These are phyloP conservation scores for Microtus ochrogaster DNA, from an alignment of 2,113 vertebrate genomes.

Conservation along the genomic window DNA sequence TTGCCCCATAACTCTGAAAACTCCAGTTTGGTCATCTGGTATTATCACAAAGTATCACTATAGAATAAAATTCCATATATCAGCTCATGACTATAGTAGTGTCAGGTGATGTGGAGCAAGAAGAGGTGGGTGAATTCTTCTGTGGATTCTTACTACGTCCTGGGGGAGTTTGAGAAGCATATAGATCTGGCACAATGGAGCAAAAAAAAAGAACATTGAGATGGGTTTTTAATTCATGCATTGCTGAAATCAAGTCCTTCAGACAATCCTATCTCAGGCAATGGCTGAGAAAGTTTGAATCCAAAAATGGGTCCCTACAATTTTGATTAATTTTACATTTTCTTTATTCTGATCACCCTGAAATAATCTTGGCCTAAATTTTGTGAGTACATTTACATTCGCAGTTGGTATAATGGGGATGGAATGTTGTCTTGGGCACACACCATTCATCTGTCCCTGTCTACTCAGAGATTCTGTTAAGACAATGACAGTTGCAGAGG, in stretches of 20 bases:
- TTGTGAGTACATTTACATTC: neutral
- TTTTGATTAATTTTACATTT: neutral
- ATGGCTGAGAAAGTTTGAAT: neutral
- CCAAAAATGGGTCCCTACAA: neutral
- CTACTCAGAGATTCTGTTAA: neutral
- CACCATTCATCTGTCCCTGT: neutral
- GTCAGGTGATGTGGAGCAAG: neutral
- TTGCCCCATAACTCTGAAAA: neutral
- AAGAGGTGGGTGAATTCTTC: too few species aligned
- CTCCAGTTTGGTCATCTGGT: neutral
- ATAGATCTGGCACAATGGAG: neutral
- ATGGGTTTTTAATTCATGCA: neutral
- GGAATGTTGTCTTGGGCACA: neutral
- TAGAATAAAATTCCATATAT: neutral
- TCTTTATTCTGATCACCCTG: neutral
- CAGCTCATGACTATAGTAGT: neutral
- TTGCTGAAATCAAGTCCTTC: neutral
- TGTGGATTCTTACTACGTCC: neutral
- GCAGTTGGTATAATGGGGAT: conserved; percentile 37
- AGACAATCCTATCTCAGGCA: neutral
- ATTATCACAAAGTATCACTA: neutral
- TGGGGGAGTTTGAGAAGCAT: neutral
- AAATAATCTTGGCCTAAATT: neutral
- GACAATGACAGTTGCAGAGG: neutral
- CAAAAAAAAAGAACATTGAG: neutral